Base-by-base conservation (phyloP, 2,113 vertebrate genomes). In the Anseranas semipalmata region DNA sequence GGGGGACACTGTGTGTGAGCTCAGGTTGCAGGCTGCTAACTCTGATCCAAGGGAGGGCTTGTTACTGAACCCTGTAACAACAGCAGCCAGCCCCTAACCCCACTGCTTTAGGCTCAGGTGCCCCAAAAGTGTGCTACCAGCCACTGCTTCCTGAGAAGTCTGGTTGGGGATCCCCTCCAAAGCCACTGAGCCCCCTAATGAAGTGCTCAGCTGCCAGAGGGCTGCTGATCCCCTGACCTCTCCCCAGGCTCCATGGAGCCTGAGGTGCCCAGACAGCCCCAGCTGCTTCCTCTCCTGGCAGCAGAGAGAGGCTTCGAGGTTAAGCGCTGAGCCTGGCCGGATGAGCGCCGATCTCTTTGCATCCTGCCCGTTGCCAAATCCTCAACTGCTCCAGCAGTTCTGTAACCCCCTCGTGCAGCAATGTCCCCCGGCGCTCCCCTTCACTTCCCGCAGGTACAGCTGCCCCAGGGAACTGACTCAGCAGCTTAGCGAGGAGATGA, bases 31-130 rank as follows among this genome's bases (percentile, higher is more conserved):
- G 17, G 7, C 27, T 13, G 62, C 39, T 65, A 43, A 8, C 62
- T 41, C 39, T 14, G 39, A 30, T 32, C 25, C 48, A 48, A 52
- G 8, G 12, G 25, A 52, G 17, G 35, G 24, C 52, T 63, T 10
- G 16, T 27, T 63, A 28, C 60, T 18, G 8, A 60, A 28, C 22
- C 18, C 81, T 2, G 0, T 15, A 16, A 16, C 0, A 1, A 37
- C 25, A 41, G 65, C 30, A 63, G 30, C n/a, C 25, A 65, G 37
- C 52, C 45, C 32, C 43, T 9, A 13, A 52, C 8, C 28, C 82
- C 30, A 22, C 37, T 66, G 53, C 45, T 86, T 30, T 35, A 53
- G 50, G 18, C 45, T 70, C 39, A 19, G 25, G 32, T 1, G 1
- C 63, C 35, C 0, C 0, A 19, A 16, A 56, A 28, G 24, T 28